Evolutionary conservation across 2,888 invertebrate species (phyloP).

Genomic region (Thumatha senex): DNA sequence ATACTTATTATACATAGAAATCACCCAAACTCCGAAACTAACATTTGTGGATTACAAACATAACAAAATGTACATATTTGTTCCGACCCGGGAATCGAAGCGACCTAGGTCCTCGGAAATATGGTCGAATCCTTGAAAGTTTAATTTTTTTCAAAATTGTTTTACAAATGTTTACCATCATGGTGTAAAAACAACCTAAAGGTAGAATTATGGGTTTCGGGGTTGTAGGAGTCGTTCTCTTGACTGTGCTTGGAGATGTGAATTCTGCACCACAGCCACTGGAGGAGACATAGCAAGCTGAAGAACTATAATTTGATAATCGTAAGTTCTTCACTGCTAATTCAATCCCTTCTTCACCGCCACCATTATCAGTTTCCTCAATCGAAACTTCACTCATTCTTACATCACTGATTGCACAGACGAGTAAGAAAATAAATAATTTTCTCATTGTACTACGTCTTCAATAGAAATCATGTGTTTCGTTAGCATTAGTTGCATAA

Average conservation of each 20-base stretch:
- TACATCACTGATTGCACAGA: neutral
- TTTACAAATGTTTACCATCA: conserved; percentile 54
- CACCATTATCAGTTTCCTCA: neutral
- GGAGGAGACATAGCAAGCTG: neutral
- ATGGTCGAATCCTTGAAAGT: conserved; percentile 36
- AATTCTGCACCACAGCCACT: neutral
- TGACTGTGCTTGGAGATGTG: neutral
- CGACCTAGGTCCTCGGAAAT: conserved; percentile 46
- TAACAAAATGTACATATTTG: too few species aligned
- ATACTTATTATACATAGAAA: too few species aligned
- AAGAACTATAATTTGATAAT: neutral
- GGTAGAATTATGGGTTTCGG: conserved; percentile 26
- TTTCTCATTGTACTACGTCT: conserved; percentile 9
- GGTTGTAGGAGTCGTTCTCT: conserved; percentile 7
- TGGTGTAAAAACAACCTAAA: conserved; percentile 54
- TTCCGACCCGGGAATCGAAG: too few species aligned
- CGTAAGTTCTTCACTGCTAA: neutral
- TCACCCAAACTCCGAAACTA: too few species aligned
- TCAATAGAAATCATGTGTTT: neutral
- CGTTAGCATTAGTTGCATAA: neutral
- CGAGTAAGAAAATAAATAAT: neutral
- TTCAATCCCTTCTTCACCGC: neutral
- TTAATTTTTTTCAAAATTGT: conserved; percentile 45
- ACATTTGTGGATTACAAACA: too few species aligned
- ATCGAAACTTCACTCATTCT: neutral